phyloP scores from a whole-genome alignment of 2,113 vertebrate species.

The Loxodonta africana region DNA sequence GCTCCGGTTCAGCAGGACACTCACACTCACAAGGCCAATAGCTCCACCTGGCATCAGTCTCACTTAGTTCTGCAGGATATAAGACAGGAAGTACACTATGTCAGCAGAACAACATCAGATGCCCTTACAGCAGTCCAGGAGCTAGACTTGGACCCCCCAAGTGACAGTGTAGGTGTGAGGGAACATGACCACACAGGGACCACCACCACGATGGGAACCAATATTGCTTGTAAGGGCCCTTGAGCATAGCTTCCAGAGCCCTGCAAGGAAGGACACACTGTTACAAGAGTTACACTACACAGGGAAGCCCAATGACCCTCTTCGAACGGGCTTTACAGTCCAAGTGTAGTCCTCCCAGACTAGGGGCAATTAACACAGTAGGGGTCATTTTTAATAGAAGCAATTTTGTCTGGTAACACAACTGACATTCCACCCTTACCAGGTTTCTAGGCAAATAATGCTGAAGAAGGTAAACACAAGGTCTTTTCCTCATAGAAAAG shows the following conservation, averaged over 20 bases:
- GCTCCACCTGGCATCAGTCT: not conserved
- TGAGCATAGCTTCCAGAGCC: not conserved
- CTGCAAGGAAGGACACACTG: not conserved
- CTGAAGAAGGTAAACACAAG: not conserved
- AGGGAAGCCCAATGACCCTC: not conserved
- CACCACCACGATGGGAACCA: not conserved
- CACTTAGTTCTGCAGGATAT: not conserved
- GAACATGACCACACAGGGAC: not conserved
- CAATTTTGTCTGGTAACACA: not conserved
- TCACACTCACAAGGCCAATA: not conserved
- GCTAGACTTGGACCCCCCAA: not conserved
- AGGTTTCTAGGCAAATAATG: not conserved
- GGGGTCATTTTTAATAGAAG: not conserved
- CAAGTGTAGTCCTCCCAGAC: not conserved
- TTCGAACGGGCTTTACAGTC: not conserved
- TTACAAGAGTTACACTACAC: not conserved
- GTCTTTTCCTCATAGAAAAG: not conserved
- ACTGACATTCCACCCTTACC: not conserved
- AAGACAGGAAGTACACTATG: not conserved
- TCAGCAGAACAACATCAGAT: not conserved
- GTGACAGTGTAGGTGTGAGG: not conserved
- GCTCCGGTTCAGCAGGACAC: not conserved
- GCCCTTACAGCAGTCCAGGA: not conserved
- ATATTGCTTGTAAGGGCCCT: not conserved
- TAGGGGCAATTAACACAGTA: not conserved